Evolutionary conservation across 2,888 invertebrate genomes (phyloP).

Genomic region (Geotrupes spiniger): DNA sequence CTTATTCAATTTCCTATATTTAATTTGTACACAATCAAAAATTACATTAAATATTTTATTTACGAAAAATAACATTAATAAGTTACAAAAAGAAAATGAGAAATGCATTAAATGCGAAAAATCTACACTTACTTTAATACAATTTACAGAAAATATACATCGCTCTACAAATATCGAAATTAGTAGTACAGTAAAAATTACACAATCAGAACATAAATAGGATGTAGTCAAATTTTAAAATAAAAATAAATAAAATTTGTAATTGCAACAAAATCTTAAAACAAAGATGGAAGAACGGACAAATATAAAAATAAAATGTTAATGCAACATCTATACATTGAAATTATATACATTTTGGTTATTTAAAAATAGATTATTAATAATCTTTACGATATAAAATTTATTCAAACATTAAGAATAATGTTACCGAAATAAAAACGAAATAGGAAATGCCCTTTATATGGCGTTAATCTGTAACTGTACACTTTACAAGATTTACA

Average conservation of each 20-base stretch:
- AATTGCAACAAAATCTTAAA: background rate
- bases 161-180: slow-evolving; percentile 4
- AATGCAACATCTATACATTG: background rate
- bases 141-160: background rate
- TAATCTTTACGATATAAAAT: no score
- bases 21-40: no score
- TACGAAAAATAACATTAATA: slow-evolving; percentile 13
- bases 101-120: slow-evolving; percentile 28
- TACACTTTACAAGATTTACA: slow-evolving; percentile 12
- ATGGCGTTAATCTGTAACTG: slow-evolving; percentile 10
- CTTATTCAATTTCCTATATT: no score
- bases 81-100: slow-evolving; percentile 25
- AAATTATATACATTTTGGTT: background rate
- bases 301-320: slow-evolving; percentile 1
- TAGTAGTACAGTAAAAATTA: background rate
- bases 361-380: no score
- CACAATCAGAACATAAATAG: background rate
- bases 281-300: background rate
- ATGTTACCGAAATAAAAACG: background rate
- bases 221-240: background rate
- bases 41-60: no score
- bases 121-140: background rate
- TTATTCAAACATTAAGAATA: background rate
- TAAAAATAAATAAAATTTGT: slow-evolving; percentile 4
- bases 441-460: slow-evolving; percentile 16